Evolutionary conservation across 2,888 invertebrate species (phyloP), one percentile per base, ranked within the genome.

Genomic region (Athalia cordata): DNA sequence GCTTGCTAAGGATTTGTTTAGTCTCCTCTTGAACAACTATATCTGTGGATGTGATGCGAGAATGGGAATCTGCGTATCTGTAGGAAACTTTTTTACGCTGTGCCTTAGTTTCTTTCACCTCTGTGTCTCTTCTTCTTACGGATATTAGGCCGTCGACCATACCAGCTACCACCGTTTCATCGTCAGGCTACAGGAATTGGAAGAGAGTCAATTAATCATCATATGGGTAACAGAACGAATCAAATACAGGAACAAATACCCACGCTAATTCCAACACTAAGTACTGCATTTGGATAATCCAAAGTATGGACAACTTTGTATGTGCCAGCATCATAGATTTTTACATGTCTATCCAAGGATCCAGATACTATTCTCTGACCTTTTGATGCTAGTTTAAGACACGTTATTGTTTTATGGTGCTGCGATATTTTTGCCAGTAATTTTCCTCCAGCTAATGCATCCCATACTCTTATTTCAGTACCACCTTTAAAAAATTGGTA

Each of bases 341-440:
- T 98, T 0, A 98, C 95, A 91, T 98, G 97, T 81, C 97, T 94
- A 90, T 99, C 99, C 78, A 99, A 92, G 3, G 98, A 97, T 0
- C 96, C 97, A 0, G 98, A 98, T 84, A 99, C 90, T 29, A 99
- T 92, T 85, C 97, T 93, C 81, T 94, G 95, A 45, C 96, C 95
- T 86, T 96, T 94, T 64, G 95, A 95, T 45, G 96, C 96, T 80
- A 98, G 92, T 82, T 94, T 92, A 70, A 99, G 89, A 82, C 96
- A 95, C 0, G 98, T 99, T 0, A 99, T 95, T 0, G 98, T 97
- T 92, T 99, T 99, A 90, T 98, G 98, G 90, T 99, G 99, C 84
- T 97, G 96, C 3, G 95, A 95, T 81, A 99, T 93, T 85, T 94
- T 94, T 1, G 96, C 95, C 45, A 99, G 89, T 77, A 97, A 91